Percentiles rank a stretch among this genome's conserved stretches.
Conservation (phyloP, 2,113 vertebrate genomes). For the Eptesicus fuscus region DNA sequence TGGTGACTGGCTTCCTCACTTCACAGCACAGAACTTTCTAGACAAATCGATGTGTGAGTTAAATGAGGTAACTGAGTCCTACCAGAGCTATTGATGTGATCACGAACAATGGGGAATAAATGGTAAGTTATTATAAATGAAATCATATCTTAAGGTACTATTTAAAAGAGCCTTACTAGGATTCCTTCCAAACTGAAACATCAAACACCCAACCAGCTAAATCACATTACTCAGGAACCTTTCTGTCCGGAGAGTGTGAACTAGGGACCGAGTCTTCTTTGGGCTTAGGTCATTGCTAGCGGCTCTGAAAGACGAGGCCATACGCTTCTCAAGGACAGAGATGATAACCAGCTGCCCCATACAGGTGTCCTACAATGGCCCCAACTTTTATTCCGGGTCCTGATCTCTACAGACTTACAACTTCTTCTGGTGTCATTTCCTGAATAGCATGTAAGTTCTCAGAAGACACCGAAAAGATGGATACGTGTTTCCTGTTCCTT, state of each 20-base stretch:
- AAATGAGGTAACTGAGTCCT: not conserved
- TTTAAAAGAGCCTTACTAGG: not conserved
- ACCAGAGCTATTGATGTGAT: not conserved
- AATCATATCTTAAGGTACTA: not conserved
- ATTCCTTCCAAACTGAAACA: constrained; percentile 29
- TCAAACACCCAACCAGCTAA: not conserved
- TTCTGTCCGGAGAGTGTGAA: not conserved
- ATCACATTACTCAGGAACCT: not conserved
- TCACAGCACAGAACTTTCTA: not conserved
- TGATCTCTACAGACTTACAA: not conserved
- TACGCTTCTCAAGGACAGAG: not conserved
- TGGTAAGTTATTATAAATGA: not conserved
- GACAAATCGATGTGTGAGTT: not conserved
- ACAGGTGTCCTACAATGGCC: not conserved
- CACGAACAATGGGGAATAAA: not conserved
- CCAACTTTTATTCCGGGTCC: not conserved
- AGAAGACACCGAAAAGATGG: not conserved
- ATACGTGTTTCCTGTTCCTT: not conserved
- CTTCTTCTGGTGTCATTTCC: not conserved
- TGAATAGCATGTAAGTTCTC: not conserved
- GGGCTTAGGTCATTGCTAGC: not conserved
- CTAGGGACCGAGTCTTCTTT: not conserved
- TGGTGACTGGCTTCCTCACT: not conserved
- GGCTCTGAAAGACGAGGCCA: not conserved
- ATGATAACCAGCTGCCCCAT: not conserved